These are phyloP conservation scores for Lonchura striata DNA, from an alignment of 2,113 vertebrate genomes.

Conservation along the genomic window DNA sequence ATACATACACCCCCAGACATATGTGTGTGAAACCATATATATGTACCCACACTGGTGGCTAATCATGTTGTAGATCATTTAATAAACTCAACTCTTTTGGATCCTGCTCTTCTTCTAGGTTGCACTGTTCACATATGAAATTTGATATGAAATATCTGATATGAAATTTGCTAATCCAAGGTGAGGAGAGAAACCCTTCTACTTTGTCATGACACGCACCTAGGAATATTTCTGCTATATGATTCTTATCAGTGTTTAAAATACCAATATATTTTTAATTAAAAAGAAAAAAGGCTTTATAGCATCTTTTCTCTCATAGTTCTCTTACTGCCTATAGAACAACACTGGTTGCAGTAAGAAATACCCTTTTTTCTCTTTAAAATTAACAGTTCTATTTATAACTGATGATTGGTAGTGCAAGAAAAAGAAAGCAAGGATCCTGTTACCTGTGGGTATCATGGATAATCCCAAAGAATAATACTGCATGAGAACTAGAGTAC, in stretches of 20 bases:
- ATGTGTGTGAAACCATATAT: neutral
- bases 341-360: neutral
- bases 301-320: neutral
- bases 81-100: neutral
- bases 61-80: neutral
- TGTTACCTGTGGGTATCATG: neutral
- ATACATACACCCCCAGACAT: neutral
- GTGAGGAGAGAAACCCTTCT: neutral
- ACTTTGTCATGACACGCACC: neutral
- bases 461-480: neutral
- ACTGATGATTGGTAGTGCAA: neutral
- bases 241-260: neutral
- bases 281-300: neutral
- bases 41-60: neutral
- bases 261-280: neutral
- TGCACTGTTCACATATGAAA: neutral
- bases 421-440: neutral
- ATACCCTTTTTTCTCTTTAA: neutral
- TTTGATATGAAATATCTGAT: neutral
- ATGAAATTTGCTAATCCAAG: neutral
- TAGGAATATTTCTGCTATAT: neutral
- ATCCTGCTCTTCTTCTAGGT: neutral
- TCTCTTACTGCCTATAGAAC: neutral
- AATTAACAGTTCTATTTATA: neutral
- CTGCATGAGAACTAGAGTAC: neutral